These are phyloP conservation scores for Calameuta idolon DNA, from an alignment of 2,888 invertebrate genomes.

Conservation along the genomic window DNA sequence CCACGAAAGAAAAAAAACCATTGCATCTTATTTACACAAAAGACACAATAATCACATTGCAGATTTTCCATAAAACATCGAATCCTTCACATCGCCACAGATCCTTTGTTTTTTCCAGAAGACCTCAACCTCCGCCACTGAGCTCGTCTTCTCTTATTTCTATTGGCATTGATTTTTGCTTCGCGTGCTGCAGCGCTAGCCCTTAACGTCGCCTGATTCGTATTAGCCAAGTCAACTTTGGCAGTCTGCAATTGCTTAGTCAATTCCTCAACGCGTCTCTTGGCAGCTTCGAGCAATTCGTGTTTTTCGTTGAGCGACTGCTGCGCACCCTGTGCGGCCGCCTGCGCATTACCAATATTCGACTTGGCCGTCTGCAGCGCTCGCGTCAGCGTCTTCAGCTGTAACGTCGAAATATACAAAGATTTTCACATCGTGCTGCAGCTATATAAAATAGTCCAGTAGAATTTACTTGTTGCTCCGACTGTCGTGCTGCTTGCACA, in stretches of 20 bases:
- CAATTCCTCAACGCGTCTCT: conserved; percentile 74
- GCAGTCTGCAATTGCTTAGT: conserved; percentile 74
- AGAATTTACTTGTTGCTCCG: conserved; percentile 45
- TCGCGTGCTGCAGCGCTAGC: conserved; percentile 77
- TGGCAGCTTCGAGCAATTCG: conserved; percentile 76
- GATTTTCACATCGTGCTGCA: background rate
- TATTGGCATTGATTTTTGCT: conserved; percentile 74
- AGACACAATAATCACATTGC: background rate
- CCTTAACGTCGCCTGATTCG: conserved; percentile 76
- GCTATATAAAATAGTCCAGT: background rate
- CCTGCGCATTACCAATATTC: conserved; percentile 73
- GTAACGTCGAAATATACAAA: conserved; percentile 7
- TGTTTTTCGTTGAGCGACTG: conserved; percentile 76
- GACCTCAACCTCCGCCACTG: conserved; percentile 7
- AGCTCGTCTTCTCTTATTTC: conserved; percentile 61
- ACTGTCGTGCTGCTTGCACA: conserved; percentile 40
- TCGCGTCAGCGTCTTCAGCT: conserved; percentile 67
- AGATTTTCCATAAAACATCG: background rate
- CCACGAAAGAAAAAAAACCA: background rate
- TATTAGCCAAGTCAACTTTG: conserved; percentile 74
- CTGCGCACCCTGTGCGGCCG: conserved; percentile 71
- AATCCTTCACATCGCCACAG: background rate
- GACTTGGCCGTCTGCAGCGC: conserved; percentile 70
- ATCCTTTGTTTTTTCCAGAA: background rate
- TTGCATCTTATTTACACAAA: background rate